A percentile compares a stretch with the other conserved stretches of the same genome.
Evolutionary conservation across 2,797 vertebrate genomes (phyloP).

Genomic region (Coregonus ussuriensis): DNA sequence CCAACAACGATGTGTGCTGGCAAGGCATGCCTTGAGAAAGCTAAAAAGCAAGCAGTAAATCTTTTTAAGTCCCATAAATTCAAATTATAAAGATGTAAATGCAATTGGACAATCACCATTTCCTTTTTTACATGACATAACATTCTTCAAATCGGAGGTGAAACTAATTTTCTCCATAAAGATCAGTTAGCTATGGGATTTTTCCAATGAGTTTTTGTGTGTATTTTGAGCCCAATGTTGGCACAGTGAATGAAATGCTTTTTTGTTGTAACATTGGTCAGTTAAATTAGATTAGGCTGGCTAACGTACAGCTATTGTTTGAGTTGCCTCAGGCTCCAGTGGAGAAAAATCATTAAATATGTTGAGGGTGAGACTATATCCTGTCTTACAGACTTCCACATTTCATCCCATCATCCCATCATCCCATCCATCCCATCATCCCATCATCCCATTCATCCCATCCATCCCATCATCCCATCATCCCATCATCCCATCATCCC

Average conservation of each 20-base stretch:
- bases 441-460: too few relatives aligned
- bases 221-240: slow-evolving; percentile 61
- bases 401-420: slow-evolving; percentile 42
- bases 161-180: slow-evolving; percentile 63
- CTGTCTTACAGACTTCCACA: slow-evolving; percentile 62
- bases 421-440: too few relatives aligned
- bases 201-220: slow-evolving; percentile 70
- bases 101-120: slow-evolving; percentile 57
- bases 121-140: slow-evolving; percentile 48
- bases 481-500: too few relatives aligned
- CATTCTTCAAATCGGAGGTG: slow-evolving; percentile 59
- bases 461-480: too few relatives aligned
- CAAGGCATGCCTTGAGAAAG: slow-evolving; percentile 17
- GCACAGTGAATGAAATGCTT: slow-evolving; percentile 62
- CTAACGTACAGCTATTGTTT: slow-evolving; percentile 68
- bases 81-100: slow-evolving; percentile 49
- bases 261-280: slow-evolving; percentile 53
- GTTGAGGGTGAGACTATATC: slow-evolving; percentile 61
- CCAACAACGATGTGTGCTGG: slow-evolving; percentile 40
- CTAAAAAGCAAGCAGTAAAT: slow-evolving; percentile 44
- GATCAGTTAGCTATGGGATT: slow-evolving; percentile 55
- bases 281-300: slow-evolving; percentile 62
- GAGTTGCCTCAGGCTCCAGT: slow-evolving; percentile 65
- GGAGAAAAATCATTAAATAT: slow-evolving; percentile 62
- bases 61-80: slow-evolving; percentile 44